phyloP scores from a whole-genome alignment of 2,113 vertebrate species.

The Columba janthina region DNA sequence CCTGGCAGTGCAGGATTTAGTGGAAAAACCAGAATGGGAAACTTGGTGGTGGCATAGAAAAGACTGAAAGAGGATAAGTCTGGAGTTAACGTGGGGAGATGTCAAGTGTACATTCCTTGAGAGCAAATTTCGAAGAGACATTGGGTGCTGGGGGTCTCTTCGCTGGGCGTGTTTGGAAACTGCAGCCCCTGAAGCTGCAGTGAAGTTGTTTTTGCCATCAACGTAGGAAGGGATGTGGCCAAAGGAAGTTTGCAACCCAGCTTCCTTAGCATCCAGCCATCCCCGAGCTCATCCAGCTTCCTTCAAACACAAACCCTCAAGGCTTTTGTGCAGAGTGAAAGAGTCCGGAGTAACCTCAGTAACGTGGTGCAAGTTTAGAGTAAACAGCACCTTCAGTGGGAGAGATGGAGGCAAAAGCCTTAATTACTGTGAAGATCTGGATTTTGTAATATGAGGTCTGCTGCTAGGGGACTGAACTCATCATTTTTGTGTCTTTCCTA shows the following conservation, averaged over 20 bases:
- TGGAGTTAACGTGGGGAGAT: not conserved
- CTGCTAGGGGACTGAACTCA: not conserved
- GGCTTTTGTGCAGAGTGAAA: not conserved
- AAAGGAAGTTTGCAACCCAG: not conserved
- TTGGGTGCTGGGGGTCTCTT: not conserved
- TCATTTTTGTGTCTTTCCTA: not conserved
- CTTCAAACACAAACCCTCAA: not conserved
- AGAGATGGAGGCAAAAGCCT: not conserved
- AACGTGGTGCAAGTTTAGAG: not conserved
- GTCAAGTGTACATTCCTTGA: not conserved
- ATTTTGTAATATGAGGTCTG: not conserved
- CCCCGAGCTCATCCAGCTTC: not conserved
- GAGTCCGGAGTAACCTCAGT: not conserved
- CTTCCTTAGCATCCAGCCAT: not conserved
- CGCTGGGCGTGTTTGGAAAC: not conserved
- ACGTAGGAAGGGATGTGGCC: not conserved
- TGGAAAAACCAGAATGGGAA: not conserved
- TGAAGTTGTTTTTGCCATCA: not conserved
- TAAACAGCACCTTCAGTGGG: rapidly evolving
- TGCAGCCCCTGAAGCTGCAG: not conserved
- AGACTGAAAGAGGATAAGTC: not conserved
- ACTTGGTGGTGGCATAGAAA: not conserved
- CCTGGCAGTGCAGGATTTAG: not conserved
- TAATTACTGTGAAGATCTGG: not conserved
- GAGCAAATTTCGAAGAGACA: not conserved